These are phyloP conservation scores for Haemorhous mexicanus DNA, from an alignment of 2,113 vertebrate genomes.

Conservation along the genomic window DNA sequence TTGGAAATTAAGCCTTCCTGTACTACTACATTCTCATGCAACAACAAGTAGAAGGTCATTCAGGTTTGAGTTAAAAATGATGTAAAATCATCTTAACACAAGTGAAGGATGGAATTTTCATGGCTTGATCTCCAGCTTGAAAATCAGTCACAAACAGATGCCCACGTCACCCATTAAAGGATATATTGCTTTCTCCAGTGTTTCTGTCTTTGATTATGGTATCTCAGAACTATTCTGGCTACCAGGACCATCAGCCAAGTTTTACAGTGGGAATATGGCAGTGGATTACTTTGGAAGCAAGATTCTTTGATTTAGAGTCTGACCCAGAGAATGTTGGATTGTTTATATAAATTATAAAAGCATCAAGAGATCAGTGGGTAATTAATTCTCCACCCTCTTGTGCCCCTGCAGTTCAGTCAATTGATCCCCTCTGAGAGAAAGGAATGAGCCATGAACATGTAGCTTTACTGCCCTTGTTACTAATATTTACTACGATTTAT, in stretches of 20 bases:
- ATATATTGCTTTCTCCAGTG: background rate
- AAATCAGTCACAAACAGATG: background rate
- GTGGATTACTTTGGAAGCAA: background rate
- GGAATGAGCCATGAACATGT: background rate
- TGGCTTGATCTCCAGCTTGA: background rate
- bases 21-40: background rate
- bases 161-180: background rate
- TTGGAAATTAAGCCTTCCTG: background rate
- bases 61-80: background rate
- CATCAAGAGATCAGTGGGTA: background rate
- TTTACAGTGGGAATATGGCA: background rate
- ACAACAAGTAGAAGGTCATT: background rate
- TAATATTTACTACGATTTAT: background rate
- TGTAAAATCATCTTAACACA: background rate
- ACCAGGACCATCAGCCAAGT: background rate
- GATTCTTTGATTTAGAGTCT: background rate
- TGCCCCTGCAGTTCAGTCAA: background rate
- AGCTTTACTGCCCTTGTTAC: background rate
- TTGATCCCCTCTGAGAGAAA: background rate
- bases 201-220: background rate
- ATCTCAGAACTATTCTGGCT: background rate
- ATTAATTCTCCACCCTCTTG: background rate
- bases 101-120: background rate
- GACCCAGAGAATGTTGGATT: background rate
- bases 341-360: background rate